A percentile compares a stretch with the other conserved stretches of the same genome.
Conservation (phyloP, 2,888 invertebrate species). For the Heliconius ethilla region DNA sequence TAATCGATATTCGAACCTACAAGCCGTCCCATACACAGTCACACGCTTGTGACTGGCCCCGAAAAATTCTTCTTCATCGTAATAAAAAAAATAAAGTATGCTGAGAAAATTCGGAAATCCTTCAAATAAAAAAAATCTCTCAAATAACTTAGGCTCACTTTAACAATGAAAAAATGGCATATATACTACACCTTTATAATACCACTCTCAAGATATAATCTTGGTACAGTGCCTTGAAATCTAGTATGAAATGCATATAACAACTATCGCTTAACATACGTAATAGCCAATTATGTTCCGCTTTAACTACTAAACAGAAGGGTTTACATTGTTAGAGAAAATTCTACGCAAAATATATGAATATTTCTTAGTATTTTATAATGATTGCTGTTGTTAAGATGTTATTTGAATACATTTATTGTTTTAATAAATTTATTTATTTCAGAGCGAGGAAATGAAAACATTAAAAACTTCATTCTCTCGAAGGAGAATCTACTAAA, state of each 20-base stretch:
- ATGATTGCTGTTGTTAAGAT: neutral
- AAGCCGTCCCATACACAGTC: no score
- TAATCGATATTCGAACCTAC: no score
- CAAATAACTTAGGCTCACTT: no score
- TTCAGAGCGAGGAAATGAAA: no score
- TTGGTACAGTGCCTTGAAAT: conserved; percentile 13
- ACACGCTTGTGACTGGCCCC: no score
- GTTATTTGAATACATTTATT: neutral
- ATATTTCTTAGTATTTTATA: conserved; percentile 1
- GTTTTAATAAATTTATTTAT: no score
- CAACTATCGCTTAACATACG: conserved; percentile 30
- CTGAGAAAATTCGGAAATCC: no score
- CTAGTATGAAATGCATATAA: conserved; percentile 24
- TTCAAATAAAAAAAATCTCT: no score
- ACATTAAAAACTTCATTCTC: no score
- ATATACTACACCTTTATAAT: neutral
- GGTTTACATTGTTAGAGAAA: conserved; percentile 18
- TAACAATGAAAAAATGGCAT: no score
- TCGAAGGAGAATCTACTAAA: neutral
- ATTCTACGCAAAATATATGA: conserved; percentile 4
- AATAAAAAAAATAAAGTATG: no score
- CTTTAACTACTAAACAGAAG: conserved; percentile 34
- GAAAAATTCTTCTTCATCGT: no score
- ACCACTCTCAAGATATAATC: neutral
- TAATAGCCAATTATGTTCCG: conserved; percentile 50